These are phyloP conservation scores for Drosophila sucinea DNA, from an alignment of 1,140 invertebrate genomes.

Conservation along the genomic window DNA sequence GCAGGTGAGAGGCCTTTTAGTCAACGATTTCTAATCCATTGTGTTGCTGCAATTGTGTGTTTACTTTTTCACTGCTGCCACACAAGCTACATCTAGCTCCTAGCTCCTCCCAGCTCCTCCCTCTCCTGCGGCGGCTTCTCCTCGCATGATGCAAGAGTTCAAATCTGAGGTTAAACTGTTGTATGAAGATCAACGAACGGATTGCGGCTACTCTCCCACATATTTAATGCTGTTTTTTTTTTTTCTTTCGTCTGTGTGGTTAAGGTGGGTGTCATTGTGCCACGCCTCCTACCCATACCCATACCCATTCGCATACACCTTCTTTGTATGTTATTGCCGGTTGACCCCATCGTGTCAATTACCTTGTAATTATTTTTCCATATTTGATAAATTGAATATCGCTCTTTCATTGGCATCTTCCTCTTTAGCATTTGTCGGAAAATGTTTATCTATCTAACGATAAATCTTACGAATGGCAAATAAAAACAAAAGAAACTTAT, in stretches of 20 bases:
- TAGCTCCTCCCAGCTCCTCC: not conserved
- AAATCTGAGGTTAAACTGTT: slow-evolving; percentile 66
- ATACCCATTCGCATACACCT: slow-evolving; percentile 13
- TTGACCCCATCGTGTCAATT: slow-evolving; percentile 70
- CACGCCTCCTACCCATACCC: slow-evolving; percentile 14
- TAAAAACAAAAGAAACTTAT: slow-evolving; percentile 41
- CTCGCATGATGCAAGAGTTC: slow-evolving; percentile 70
- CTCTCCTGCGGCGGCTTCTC: not conserved
- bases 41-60: slow-evolving; percentile 22
- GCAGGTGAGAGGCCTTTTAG: slow-evolving; percentile 42
- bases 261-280: slow-evolving; percentile 66
- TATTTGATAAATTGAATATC: slow-evolving; percentile 79
- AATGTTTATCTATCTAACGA: slow-evolving; percentile 23
- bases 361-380: slow-evolving; percentile 74
- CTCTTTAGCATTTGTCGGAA: slow-evolving; percentile 29
- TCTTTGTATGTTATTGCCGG: not conserved
- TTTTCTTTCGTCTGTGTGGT: slow-evolving; percentile 10
- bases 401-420: slow-evolving; percentile 9
- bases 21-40: slow-evolving; percentile 71
- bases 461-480: slow-evolving; percentile 53
- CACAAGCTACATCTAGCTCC: no score
- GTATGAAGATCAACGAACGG: slow-evolving; percentile 73
- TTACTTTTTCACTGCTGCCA: slow-evolving; percentile 40
- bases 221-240: not conserved
- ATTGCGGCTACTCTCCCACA: slow-evolving; percentile 27